Conservation (phyloP, 2,113 vertebrate genomes). For the Plectropomus leopardus region DNA sequence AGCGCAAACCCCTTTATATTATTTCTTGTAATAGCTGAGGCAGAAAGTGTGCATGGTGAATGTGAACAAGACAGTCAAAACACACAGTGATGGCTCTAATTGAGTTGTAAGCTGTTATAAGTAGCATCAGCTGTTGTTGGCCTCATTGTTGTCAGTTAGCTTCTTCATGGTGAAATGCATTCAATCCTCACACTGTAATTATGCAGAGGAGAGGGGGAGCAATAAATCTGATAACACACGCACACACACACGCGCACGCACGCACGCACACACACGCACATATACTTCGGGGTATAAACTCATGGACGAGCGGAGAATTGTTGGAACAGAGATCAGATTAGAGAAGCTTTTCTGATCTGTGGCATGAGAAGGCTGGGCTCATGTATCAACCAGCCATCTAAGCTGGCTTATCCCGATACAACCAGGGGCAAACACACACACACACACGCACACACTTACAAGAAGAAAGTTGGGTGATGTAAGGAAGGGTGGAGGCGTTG, state of each 20-base stretch:
- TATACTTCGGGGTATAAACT: slow-evolving; percentile 66
- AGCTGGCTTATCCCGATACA: slow-evolving; percentile 77
- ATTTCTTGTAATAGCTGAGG: not conserved
- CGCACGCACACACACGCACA: slow-evolving; percentile 39
- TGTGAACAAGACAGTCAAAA: slow-evolving; percentile 32
- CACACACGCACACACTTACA: slow-evolving; percentile 9
- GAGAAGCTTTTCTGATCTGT: slow-evolving; percentile 79
- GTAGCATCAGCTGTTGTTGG: slow-evolving; percentile 72
- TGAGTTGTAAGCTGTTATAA: slow-evolving; percentile 59
- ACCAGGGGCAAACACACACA: slow-evolving; percentile 63
- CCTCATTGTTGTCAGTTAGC: slow-evolving; percentile 70
- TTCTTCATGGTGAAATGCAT: slow-evolving; percentile 62
- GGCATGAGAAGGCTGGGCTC: slow-evolving; percentile 80
- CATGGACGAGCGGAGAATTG: slow-evolving; percentile 70
- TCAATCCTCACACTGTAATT: slow-evolving; percentile 66
- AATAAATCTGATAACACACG: slow-evolving; percentile 58
- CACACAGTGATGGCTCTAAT: slow-evolving; percentile 55
- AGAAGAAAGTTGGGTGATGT: slow-evolving; percentile 53
- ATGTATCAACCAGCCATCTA: slow-evolving; percentile 84
- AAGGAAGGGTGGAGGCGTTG: slow-evolving; percentile 18
- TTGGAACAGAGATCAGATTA: slow-evolving; percentile 84
- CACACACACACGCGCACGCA: slow-evolving; percentile 31
- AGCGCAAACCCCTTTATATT: not conserved
- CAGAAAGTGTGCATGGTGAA: slow-evolving; percentile 19
- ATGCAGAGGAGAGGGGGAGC: slow-evolving; percentile 55